A percentile compares a stretch with the other conserved stretches of the same genome.
These are phyloP conservation scores for Pyrgilauda ruficollis DNA, from an alignment of 2,113 vertebrate species.

Conservation along the genomic window DNA sequence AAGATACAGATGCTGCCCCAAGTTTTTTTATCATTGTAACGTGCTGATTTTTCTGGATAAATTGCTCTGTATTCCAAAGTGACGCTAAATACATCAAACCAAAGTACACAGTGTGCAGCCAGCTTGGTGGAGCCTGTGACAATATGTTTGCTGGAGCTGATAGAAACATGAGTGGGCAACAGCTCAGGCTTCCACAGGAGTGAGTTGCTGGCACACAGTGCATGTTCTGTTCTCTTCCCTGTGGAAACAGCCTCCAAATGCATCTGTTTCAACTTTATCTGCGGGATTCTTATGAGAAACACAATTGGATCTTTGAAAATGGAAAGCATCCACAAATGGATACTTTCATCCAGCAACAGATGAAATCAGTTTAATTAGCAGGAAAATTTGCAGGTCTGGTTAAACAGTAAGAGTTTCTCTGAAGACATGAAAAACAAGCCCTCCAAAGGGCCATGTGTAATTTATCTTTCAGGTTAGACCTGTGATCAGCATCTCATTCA, in stretches of 20 bases:
- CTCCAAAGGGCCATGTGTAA: background rate
- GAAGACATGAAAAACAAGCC: background rate
- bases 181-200: background rate
- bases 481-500: background rate
- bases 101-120: background rate
- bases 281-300: background rate
- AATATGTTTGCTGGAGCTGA: background rate
- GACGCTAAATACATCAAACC: background rate
- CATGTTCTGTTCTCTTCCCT: background rate
- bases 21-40: background rate
- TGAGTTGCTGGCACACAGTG: background rate
- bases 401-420: background rate
- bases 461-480: background rate
- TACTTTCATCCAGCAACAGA: background rate
- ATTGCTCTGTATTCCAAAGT: background rate
- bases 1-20: background rate
- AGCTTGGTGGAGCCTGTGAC: background rate
- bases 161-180: background rate
- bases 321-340: background rate
- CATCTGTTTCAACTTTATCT: background rate
- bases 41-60: background rate
- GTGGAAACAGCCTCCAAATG: background rate
- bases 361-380: background rate
- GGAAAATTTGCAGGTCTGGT: background rate
- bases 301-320: background rate